These are phyloP conservation scores for Danaus melanippus DNA, from an alignment of 1,140 invertebrate genomes.

Conservation along the genomic window DNA sequence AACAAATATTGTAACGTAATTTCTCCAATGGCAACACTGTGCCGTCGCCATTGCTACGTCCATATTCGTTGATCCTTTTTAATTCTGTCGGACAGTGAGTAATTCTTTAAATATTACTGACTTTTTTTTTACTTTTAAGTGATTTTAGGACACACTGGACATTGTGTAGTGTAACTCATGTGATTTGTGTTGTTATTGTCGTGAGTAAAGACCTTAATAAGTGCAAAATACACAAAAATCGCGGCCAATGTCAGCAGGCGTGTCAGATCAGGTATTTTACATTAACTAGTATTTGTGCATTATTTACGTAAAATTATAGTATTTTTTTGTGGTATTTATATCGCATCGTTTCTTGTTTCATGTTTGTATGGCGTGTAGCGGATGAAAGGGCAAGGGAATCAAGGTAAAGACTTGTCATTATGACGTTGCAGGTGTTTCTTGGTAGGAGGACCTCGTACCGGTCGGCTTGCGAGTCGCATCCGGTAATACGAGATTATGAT, in stretches of 20 bases:
- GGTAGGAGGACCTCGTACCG: slow-evolving; percentile 51
- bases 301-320: slow-evolving; percentile 29
- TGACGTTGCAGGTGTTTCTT: slow-evolving; percentile 68
- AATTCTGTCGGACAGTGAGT: slow-evolving; percentile 37
- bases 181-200: slow-evolving; percentile 29
- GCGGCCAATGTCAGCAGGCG: slow-evolving; percentile 80
- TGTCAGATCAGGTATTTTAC: slow-evolving; percentile 78
- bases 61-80: slow-evolving; percentile 54
- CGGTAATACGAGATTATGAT: slow-evolving; percentile 35
- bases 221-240: slow-evolving; percentile 62
- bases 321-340: slow-evolving; percentile 28
- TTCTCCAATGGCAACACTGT: slow-evolving; percentile 19
- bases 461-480: slow-evolving; percentile 50
- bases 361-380: slow-evolving; percentile 76
- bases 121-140: slow-evolving; percentile 55
- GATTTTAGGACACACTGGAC: slow-evolving; percentile 51
- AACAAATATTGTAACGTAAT: too few relatives aligned
- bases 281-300: slow-evolving; percentile 43
- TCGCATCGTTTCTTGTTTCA: slow-evolving; percentile 67
- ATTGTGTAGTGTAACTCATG: slow-evolving; percentile 58
- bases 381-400: slow-evolving; percentile 92
- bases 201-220: slow-evolving; percentile 56
- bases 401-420: slow-evolving; percentile 75
- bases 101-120: slow-evolving; percentile 50
- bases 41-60: slow-evolving; percentile 33